Percentiles rank a stretch among this genome's conserved stretches.
Conservation (phyloP, 1,140 invertebrate genomes). For the Macrocentrus cingulum region DNA sequence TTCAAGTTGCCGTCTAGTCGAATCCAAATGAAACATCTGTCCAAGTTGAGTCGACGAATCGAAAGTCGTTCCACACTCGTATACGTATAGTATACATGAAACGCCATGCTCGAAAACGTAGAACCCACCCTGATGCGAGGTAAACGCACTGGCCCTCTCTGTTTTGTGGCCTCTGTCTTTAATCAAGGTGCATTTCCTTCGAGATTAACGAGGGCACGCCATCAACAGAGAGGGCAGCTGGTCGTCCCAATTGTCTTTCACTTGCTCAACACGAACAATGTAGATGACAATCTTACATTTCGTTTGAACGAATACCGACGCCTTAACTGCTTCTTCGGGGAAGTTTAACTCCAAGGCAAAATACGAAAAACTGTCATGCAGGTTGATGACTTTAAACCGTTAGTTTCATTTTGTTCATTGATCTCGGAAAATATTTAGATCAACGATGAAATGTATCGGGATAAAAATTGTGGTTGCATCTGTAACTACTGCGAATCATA, state of each 20-base stretch:
- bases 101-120: neutral
- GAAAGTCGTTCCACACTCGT: constrained; percentile 23
- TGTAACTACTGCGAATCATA: neutral
- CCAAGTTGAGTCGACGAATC: too few species aligned
- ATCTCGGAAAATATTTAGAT: too few species aligned
- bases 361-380: too few species aligned
- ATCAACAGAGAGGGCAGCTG: constrained; percentile 13
- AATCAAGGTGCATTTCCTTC: constrained; percentile 24
- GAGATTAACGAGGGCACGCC: constrained; percentile 20
- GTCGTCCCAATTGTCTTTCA: constrained; percentile 17
- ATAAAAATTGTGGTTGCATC: too few species aligned
- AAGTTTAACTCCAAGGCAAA: too few species aligned
- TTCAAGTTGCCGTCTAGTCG: constrained; percentile 5
- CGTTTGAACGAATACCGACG: neutral
- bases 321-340: too few species aligned
- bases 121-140: neutral
- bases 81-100: neutral
- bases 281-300: constrained; percentile 20
- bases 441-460: too few species aligned
- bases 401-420: too few species aligned
- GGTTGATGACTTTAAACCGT: too few species aligned
- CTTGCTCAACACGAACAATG: constrained; percentile 5
- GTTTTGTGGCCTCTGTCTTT: constrained; percentile 22
- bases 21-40: constrained; percentile 42
- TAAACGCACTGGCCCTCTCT: constrained; percentile 1